Base-by-base conservation (phyloP, 2,113 vertebrate species). In the Corythornis vintsioides region DNA sequence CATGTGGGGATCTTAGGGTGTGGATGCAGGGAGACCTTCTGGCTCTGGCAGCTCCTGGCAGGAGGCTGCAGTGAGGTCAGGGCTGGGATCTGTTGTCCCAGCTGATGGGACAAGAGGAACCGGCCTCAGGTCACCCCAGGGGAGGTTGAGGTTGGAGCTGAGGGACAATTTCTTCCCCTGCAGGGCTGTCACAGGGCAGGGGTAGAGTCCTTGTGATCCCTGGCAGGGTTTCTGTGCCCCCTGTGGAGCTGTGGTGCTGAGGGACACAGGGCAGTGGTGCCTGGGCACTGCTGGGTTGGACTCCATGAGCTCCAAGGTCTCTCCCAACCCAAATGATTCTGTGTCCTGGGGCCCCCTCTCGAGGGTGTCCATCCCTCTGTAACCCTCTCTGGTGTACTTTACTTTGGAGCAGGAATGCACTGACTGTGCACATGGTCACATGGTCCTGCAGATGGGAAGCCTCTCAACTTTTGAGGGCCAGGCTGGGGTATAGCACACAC, bases 321-420 rank as follows among this genome's bases (percentile, higher is more conserved):
- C 33, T 25, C 33, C 59, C 59, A 60, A 10, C 33, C 59, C 14
- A 38, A 24, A 60, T 10, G 13, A 60, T 60, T 60, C 33, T 35
- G 13, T 25, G 22, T 16, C 47, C 65, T 7, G 40, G 28, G n/a
- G 26, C 56, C 40, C 78, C 73, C 28, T 55, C 73, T 42, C 1
- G 2, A 12, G 38, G 38, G 31, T 3, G 1, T 9, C 45, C 2
- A 4, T n/a, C 64, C 55, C 13, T 15, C 65, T 0, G 3, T 38
- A 56, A 17, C 40, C 8, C 56, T 3, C 2, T 8, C 52, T 15
- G 22, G 56, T 2, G 0, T 10, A 6, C 24, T 35, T 78, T 9
- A 42, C n/a, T 18, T 4, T 2, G 3, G 42, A 40, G 25, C 33
- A 16, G 28, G 10, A 13, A 1, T 0, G 13, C 8, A 3, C 10